These are phyloP conservation scores for Sinhomidia bicolor DNA, from an alignment of 2,888 invertebrate genomes.

Conservation along the genomic window DNA sequence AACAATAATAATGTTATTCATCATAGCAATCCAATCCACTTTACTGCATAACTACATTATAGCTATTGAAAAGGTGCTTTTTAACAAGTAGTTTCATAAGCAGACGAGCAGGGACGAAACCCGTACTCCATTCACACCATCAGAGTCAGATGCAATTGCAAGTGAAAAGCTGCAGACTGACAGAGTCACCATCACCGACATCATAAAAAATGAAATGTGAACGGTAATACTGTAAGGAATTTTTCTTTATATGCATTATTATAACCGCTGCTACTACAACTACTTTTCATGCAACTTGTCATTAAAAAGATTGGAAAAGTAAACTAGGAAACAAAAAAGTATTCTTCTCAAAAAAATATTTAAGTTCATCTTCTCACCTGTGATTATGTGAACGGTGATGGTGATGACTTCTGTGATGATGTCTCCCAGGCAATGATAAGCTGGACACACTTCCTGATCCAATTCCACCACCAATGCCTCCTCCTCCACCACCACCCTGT, in stretches of 20 bases:
- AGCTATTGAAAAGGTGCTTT: neutral
- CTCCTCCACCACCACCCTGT: constrained; percentile 10
- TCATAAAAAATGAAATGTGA: neutral
- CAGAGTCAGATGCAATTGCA: constrained; percentile 63
- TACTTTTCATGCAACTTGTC: constrained; percentile 38
- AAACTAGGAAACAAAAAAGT: neutral
- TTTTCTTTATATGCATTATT: neutral
- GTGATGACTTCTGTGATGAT: constrained; percentile 76
- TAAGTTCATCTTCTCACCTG: constrained; percentile 75
- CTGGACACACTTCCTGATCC: constrained; percentile 72
- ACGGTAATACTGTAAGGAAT: neutral
- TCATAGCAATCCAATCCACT: constrained; percentile 44
- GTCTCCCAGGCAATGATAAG: constrained; percentile 75
- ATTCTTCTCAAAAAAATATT: neutral
- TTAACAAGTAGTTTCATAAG: neutral
- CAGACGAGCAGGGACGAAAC: too few species aligned
- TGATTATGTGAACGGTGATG: constrained; percentile 78
- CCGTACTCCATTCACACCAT: constrained; percentile 29
- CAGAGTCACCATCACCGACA: constrained; percentile 41
- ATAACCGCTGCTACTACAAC: too few species aligned
- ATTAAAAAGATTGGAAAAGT: constrained; percentile 1
- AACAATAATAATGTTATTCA: constrained; percentile 65
- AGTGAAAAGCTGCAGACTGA: constrained; percentile 49
- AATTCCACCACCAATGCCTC: constrained; percentile 22
- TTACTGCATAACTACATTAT: neutral